Percentiles rank a stretch among this genome's conserved stretches.
Conservation (phyloP, 2,113 vertebrate species). For the Platysteira castanea region DNA sequence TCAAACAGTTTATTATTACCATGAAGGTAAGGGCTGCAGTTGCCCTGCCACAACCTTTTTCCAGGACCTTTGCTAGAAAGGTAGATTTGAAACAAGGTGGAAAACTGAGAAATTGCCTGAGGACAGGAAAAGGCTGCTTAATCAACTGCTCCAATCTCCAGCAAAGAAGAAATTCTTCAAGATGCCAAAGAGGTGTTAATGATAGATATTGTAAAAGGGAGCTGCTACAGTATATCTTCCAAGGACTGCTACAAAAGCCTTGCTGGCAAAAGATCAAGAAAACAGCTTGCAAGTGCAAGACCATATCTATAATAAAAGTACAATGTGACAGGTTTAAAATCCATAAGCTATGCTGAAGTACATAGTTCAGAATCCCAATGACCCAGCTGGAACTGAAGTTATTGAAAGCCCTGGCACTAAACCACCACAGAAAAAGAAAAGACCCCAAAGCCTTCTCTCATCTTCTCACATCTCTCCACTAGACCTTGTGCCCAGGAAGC, state of each 20-base stretch:
- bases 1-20: constrained; percentile 64
- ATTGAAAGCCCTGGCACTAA: constrained; percentile 22
- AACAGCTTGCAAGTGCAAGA: constrained; percentile 38
- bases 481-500: background rate
- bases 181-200: constrained; percentile 66
- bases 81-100: constrained; percentile 58
- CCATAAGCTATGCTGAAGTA: constrained; percentile 39
- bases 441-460: background rate
- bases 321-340: constrained; percentile 53
- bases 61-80: constrained; percentile 46
- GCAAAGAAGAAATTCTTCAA: constrained; percentile 49
- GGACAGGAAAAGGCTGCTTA: constrained; percentile 60
- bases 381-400: constrained; percentile 21
- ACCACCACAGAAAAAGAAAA: background rate
- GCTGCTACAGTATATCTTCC: constrained; percentile 48
- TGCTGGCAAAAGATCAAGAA: constrained; percentile 68
- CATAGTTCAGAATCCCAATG: constrained; percentile 50
- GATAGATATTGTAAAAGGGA: constrained; percentile 56
- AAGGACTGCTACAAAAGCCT: constrained; percentile 55
- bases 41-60: constrained; percentile 61
- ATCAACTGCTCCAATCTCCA: constrained; percentile 64
- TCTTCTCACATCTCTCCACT: background rate
- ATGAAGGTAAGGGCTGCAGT: constrained; percentile 56
- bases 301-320: constrained; percentile 52
- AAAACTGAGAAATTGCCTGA: constrained; percentile 51